Evolutionary conservation across 2,113 vertebrate species (phyloP).

Genomic region (Sapajus apella): DNA sequence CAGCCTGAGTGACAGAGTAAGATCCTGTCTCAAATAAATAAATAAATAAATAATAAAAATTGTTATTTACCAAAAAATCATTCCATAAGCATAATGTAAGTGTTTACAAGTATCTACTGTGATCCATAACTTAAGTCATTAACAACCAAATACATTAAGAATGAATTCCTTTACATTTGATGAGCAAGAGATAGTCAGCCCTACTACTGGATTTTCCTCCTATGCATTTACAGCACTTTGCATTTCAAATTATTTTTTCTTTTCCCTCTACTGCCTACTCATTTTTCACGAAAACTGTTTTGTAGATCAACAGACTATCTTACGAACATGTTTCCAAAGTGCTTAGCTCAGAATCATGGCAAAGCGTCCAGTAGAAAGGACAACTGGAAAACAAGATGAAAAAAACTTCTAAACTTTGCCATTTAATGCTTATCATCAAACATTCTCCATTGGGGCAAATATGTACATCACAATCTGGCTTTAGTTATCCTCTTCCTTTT

Average conservation of each 20-base stretch:
- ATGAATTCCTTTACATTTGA: conserved; percentile 24
- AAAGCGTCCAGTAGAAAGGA: conserved; percentile 32
- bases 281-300: conserved; percentile 12
- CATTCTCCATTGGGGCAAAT: neutral
- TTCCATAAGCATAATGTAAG: neutral
- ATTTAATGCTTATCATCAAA: neutral
- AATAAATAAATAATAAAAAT: neutral
- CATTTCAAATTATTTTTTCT: conserved; percentile 47
- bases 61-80: neutral
- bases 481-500: neutral
- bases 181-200: neutral
- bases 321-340: neutral
- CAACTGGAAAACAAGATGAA: conserved; percentile 14
- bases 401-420: neutral
- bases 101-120: neutral
- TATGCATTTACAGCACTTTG: neutral
- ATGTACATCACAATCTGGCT: neutral
- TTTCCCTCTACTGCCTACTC: neutral
- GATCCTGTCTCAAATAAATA: too few relatives aligned
- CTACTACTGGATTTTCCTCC: neutral
- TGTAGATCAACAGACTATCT: neutral
- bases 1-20: too few relatives aligned
- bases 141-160: neutral
- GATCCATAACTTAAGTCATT: neutral
- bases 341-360: conserved; percentile 18